Base-by-base conservation (phyloP, 2,888 invertebrate genomes). In the Sycophila texana region DNA sequence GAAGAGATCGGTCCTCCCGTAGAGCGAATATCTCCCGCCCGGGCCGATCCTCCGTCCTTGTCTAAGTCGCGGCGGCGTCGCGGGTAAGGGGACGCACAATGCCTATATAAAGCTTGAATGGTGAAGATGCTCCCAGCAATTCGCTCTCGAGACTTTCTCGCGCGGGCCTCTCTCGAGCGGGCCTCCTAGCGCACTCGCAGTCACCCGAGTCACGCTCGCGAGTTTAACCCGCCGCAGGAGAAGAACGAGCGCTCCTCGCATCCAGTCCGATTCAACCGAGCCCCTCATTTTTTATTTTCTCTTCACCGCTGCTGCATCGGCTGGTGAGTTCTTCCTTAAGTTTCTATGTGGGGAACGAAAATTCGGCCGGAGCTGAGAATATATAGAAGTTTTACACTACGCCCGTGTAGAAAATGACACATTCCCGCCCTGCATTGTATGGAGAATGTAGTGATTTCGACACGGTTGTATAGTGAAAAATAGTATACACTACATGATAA, bases 91-190 rank as follows among this genome's bases (percentile, higher is more conserved):
- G 88, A 87, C 87, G 88, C 55, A 77, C 88, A 88, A 89, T 89
- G 88, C 87, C 89, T 90, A 90, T 90, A 90, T 90, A 90, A 90
- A 90, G 90, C 88, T 88, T 87, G 87, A 89, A 89, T 89, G 82
- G 83, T 84, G 90, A 90, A 90, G 90, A 89, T 90, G 89, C 89
- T 90, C 88, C 86, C 86, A 88, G 90, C 87, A 90, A 89, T 90
- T 90, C 90, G 88, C 90, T 90, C 89, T 89, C 88, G 88, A 77
- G 79, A 89, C 89, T 90, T 90, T 90, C 90, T 87, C 87, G 66
- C 77, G 47, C 71, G 39, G 39, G 65, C 57, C 66, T 65, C 58
- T 51, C 61, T 55, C n/a, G 20, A 18, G 47, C 53, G 65, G 65
- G 47, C 3, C 61, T 26, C 16, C 70, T 58, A 63, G 49, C 70